A percentile compares a stretch with the other conserved stretches of the same genome.
phyloP scores from a whole-genome alignment of 2,797 vertebrate species.

The Petrocephalus sullivani region DNA sequence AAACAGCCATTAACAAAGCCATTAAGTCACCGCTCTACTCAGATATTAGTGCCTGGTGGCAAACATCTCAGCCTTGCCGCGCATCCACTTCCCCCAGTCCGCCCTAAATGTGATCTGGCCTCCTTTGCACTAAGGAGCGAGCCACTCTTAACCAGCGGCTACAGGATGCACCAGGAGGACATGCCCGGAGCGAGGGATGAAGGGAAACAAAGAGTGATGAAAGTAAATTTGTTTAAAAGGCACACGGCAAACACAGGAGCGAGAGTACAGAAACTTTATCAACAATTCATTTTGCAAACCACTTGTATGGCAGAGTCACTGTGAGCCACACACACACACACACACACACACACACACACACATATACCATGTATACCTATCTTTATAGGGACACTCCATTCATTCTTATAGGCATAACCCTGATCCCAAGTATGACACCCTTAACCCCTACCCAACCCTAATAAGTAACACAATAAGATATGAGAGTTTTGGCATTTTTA shows the following conservation, averaged over 20 bases:
- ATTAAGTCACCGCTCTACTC: neutral
- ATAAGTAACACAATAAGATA: no score
- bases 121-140: neutral
- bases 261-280: neutral
- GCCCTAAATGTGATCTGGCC: neutral
- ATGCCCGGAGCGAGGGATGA: neutral
- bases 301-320: neutral
- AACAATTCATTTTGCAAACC: neutral
- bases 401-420: no score
- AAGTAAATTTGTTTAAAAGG: neutral
- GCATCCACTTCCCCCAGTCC: neutral
- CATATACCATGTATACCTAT: no score
- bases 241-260: neutral
- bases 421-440: no score
- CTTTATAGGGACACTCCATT: no score
- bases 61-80: neutral
- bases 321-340: no score
- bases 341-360: no score
- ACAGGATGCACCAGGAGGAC: neutral
- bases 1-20: neutral
- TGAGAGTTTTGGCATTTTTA: no score
- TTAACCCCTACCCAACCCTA: no score
- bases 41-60: neutral
- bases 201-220: neutral
- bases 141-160: neutral